Conservation (phyloP, 2,888 invertebrate genomes). For the Thymelicus acteon region DNA sequence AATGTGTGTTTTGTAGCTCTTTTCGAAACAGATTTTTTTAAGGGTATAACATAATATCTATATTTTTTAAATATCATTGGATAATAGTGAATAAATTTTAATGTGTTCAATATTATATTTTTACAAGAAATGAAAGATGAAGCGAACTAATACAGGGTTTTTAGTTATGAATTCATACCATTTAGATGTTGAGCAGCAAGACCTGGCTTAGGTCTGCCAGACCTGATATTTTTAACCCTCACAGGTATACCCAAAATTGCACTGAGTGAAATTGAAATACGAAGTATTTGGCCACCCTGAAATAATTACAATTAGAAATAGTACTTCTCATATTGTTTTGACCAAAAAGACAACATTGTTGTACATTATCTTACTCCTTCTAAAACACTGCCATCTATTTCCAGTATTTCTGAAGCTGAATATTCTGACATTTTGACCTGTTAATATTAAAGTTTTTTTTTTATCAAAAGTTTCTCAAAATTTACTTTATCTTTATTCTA, state of each 20-base stretch:
- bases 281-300: conserved; percentile 95
- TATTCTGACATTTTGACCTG: neutral
- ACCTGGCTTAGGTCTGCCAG: conserved; percentile 92
- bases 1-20: too few species aligned
- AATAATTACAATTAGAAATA: conserved; percentile 42
- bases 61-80: too few species aligned
- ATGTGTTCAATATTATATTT: too few species aligned
- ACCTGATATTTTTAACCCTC: conserved; percentile 91
- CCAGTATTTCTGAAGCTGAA: conserved; percentile 62
- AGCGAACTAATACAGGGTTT: too few species aligned
- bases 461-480: too few species aligned
- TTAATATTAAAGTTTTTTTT: too few species aligned
- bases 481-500: too few species aligned
- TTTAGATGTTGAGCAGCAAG: conserved; percentile 92
- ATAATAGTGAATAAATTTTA: too few species aligned
- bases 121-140: too few species aligned
- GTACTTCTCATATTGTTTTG: neutral
- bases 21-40: too few species aligned
- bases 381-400: conserved; percentile 91
- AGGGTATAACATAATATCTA: too few species aligned
- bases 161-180: conserved; percentile 76
- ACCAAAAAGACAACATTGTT: conserved; percentile 2
- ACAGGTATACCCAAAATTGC: conserved; percentile 90
- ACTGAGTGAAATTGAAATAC: conserved; percentile 92
- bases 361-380: conserved; percentile 88